A percentile compares a stretch with the other conserved stretches of the same genome.
These are phyloP conservation scores for Clangula hyemalis DNA, from an alignment of 2,797 vertebrate genomes.

Conservation along the genomic window DNA sequence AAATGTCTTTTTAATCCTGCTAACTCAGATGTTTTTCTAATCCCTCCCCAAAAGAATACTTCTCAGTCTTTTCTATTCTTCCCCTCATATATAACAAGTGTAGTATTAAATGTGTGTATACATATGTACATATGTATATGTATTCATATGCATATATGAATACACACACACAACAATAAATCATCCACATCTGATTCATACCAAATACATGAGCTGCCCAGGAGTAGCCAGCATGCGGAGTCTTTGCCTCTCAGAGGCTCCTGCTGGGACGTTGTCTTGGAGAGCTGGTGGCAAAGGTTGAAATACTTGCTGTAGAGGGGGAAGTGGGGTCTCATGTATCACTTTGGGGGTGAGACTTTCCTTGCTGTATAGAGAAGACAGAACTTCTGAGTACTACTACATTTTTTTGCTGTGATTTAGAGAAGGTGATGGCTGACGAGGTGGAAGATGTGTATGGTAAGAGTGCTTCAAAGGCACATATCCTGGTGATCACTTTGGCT, in stretches of 20 bases:
- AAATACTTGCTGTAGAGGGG: background rate
- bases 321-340: background rate
- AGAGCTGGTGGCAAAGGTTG: background rate
- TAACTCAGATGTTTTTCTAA: background rate
- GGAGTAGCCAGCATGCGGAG: background rate
- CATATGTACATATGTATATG: background rate
- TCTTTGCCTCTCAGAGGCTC: background rate
- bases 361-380: background rate
- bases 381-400: rapidly evolving
- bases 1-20: background rate
- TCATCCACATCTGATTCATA: background rate
- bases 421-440: background rate
- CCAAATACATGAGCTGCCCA: background rate
- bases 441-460: background rate
- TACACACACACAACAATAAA: background rate
- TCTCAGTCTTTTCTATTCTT: background rate
- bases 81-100: rapidly evolving
- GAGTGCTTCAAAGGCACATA: background rate
- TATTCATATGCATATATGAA: background rate
- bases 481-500: background rate
- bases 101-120: background rate
- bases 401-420: background rate
- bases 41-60: background rate
- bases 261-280: background rate
- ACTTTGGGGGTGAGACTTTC: background rate